Evolutionary conservation across 2,113 vertebrate species (phyloP).

Genomic region (Microtus ochrogaster): DNA sequence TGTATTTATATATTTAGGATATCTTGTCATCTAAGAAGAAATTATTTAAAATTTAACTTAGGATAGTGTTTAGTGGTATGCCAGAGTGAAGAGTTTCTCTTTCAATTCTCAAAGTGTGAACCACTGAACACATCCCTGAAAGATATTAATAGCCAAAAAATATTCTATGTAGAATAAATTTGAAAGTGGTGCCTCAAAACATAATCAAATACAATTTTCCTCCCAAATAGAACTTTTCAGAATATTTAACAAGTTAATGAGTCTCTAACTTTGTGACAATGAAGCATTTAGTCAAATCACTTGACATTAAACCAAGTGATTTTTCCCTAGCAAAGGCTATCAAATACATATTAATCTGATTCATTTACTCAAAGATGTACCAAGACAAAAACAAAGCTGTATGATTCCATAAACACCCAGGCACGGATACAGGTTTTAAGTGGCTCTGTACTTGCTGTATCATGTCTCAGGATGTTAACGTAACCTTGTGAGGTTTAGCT

Average conservation of each 20-base stretch:
- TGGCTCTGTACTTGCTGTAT: neutral
- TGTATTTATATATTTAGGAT: neutral
- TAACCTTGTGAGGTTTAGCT: constrained; percentile 9
- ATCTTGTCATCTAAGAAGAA: constrained; percentile 6
- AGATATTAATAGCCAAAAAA: neutral
- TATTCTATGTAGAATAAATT: neutral
- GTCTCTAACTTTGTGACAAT: neutral
- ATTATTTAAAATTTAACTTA: constrained; percentile 40
- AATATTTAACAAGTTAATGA: constrained; percentile 41
- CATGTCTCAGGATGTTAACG: neutral
- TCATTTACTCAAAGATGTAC: constrained; percentile 30
- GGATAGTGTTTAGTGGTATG: neutral
- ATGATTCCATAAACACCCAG: neutral
- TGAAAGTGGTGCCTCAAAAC: constrained; percentile 9
- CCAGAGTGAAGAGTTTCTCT: neutral
- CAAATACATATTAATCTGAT: neutral
- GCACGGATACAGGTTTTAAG: neutral
- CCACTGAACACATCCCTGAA: neutral
- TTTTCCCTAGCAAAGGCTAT: constrained; percentile 33
- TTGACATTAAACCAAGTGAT: constrained; percentile 5
- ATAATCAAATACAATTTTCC: constrained; percentile 4
- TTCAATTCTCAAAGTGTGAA: neutral
- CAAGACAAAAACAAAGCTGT: neutral
- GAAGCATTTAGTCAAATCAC: neutral
- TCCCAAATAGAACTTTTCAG: neutral